Conservation (phyloP, 1,140 invertebrate genomes). For the Bombyx mandarina region DNA sequence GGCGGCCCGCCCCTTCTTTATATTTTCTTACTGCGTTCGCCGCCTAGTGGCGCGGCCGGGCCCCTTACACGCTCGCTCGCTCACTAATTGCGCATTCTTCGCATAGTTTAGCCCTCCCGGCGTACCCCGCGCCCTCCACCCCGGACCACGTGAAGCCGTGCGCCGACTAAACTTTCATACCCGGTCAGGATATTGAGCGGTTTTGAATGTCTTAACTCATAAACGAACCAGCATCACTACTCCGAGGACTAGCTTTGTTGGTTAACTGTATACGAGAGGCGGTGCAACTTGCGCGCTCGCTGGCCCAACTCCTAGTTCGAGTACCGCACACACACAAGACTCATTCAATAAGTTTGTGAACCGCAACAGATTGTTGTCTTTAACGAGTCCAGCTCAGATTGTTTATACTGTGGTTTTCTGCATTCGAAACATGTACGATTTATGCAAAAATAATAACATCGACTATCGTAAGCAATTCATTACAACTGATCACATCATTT, state of each 20-base stretch:
- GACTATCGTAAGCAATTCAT: too few relatives aligned
- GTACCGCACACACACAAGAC: too few relatives aligned
- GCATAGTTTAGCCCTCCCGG: slow-evolving; percentile 84
- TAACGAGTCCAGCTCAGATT: too few relatives aligned
- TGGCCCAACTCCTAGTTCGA: too few relatives aligned
- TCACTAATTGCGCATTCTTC: slow-evolving; percentile 93
- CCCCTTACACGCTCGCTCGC: slow-evolving; percentile 73
- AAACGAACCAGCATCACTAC: slow-evolving; percentile 49
- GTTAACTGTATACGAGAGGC: slow-evolving; percentile 50
- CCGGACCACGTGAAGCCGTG: slow-evolving; percentile 64
- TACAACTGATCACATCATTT: too few relatives aligned
- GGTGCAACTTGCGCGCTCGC: slow-evolving; percentile 22
- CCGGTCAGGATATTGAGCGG: slow-evolving; percentile 67
- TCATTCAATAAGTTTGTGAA: too few relatives aligned
- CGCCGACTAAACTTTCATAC: slow-evolving; percentile 66
- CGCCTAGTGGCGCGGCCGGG: slow-evolving; percentile 64
- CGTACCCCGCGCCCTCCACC: slow-evolving; percentile 53
- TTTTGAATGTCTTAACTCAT: slow-evolving; percentile 71
- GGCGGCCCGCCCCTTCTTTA: slow-evolving; percentile 73
- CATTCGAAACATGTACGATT: too few relatives aligned
- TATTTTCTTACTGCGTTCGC: slow-evolving; percentile 75
- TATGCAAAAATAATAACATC: too few relatives aligned
- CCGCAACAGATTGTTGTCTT: too few relatives aligned
- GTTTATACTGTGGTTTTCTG: too few relatives aligned
- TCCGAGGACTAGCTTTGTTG: slow-evolving; percentile 42